Base-by-base conservation (phyloP, 2,888 invertebrate species). In the Ectemnius continuus region DNA sequence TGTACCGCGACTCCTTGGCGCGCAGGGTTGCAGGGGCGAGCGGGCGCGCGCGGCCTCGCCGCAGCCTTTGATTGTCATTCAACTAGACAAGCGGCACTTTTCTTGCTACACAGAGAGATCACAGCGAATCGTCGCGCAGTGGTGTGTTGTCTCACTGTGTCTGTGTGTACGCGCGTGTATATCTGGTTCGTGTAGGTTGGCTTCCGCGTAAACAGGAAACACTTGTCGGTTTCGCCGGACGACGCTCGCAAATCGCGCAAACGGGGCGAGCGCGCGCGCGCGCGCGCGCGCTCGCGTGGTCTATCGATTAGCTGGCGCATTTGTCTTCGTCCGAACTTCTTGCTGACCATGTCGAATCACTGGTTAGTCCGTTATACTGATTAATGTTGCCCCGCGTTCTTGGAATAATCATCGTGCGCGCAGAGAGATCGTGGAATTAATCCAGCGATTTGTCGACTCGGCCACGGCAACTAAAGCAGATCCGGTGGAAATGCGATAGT, bases 11-110 rank as follows among this genome's bases (percentile, higher is more conserved):
- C 81, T 82, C 76, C 82, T 84, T 82, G 84, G 67, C 76, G 70
- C 59, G 52, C 65, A 75, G 73, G 78, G 76, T 71, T 67, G 75
- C 52, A 52, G 16, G 3, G 2, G 52, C 52, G 16, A 16, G 52
- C 52, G 23, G n/a, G n/a, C 20, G 20, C 20, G 8, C 16, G 52
- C 52, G 52, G 46, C 70, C 48, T 67, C 67, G 81, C 76, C 84
- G 82, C 79, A 84, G 73, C 84, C 82, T 84, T 83, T 84, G 84
- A 84, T 79, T 84, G 84, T 84, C 84, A 79, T 77, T 78, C 79
- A 72, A 67, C 73, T 65, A 79, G 78, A 78, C 75, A 69, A 76
- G 74, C 67, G 71, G 75, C 67, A 69, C 69, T 72, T 77, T 81
- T 73, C 76, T 79, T 79, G 74, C 67, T 70, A 73, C 23, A 23